Evolutionary conservation across 2,113 vertebrate species (phyloP).

Genomic region (Hiodon alosoides): DNA sequence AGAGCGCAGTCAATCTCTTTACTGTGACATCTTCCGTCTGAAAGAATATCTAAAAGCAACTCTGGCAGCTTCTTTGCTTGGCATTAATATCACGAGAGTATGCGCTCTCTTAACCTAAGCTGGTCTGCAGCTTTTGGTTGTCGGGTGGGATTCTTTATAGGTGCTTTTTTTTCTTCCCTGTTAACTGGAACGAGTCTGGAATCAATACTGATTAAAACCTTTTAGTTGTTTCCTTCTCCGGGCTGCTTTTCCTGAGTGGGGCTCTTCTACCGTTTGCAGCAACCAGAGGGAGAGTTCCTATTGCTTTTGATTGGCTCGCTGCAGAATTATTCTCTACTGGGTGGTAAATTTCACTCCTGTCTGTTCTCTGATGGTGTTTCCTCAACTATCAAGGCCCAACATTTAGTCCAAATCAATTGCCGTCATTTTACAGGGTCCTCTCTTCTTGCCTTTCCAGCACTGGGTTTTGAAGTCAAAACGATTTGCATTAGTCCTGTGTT

Average conservation of each 20-base stretch:
- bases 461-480: not conserved
- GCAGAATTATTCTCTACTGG: not conserved
- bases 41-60: not conserved
- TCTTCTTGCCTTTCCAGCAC: not conserved
- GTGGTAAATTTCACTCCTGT: not conserved
- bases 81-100: not conserved
- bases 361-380: not conserved
- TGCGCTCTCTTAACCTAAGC: not conserved
- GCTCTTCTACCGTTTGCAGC: no score
- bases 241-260: not conserved
- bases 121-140: not conserved
- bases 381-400: not conserved
- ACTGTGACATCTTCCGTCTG: not conserved
- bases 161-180: not conserved
- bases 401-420: not conserved
- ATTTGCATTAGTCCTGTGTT: no score
- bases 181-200: not conserved
- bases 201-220: not conserved
- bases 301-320: no score
- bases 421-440: not conserved
- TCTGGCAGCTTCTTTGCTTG: slow-evolving; percentile 2
- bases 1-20: not conserved
- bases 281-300: not conserved
- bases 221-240: not conserved
- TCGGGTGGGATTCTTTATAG: not conserved